phyloP scores from a whole-genome alignment of 2,113 vertebrate genomes.

The Setophaga kirtlandii region DNA sequence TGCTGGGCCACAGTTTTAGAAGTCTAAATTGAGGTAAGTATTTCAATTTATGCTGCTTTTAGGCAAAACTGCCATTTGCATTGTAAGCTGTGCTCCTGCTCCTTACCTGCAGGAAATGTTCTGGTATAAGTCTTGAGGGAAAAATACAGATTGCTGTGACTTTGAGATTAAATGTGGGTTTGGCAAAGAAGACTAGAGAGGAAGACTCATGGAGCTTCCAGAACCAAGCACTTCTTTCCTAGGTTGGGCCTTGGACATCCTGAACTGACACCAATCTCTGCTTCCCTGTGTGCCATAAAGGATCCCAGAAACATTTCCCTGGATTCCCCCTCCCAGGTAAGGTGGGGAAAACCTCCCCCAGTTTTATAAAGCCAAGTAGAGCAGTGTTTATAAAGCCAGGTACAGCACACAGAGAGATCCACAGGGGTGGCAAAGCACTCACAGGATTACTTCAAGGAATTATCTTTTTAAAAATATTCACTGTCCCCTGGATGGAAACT shows the following conservation, averaged over 20 bases:
- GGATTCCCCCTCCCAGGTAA: neutral
- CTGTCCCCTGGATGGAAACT: neutral
- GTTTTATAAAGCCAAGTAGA: neutral
- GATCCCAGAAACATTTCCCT: neutral
- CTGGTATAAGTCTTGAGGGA: neutral
- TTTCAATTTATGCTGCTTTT: neutral
- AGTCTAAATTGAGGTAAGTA: neutral
- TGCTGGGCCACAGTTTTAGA: neutral
- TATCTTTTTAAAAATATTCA: neutral
- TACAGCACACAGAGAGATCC: neutral
- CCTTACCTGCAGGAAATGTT: neutral
- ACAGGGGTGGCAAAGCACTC: neutral
- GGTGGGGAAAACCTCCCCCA: too few species aligned
- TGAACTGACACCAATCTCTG: neutral
- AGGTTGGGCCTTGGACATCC: neutral
- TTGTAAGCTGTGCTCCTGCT: neutral
- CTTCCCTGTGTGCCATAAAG: neutral
- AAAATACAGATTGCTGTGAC: neutral
- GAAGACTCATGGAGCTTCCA: neutral
- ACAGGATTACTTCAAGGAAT: neutral
- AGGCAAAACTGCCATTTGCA: neutral
- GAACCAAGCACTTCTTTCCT: neutral
- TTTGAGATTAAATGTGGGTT: neutral
- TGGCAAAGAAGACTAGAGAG: neutral
- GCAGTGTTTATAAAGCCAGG: accelerated